Evolutionary conservation across 2,113 vertebrate species (phyloP).

Genomic region (Naja naja): DNA sequence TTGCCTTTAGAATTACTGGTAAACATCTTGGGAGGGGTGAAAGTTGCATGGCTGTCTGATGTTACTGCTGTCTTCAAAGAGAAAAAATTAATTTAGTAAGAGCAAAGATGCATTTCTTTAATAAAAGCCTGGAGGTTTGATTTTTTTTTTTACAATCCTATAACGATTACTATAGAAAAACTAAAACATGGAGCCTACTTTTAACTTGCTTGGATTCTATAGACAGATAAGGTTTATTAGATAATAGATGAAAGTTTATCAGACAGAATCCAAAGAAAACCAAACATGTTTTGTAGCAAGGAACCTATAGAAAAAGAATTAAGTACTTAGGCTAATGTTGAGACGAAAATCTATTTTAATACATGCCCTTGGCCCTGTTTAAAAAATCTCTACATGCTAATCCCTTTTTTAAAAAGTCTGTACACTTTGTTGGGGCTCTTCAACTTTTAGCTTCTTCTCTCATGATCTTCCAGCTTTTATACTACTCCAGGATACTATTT

Average conservation of each 20-base stretch:
- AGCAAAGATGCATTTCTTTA: conserved; percentile 6
- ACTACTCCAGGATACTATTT: not conserved
- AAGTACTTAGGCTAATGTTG: not conserved
- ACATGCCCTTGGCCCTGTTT: too few species aligned
- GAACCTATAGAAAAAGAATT: not conserved
- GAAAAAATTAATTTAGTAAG: conserved; percentile 4
- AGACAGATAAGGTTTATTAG: not conserved
- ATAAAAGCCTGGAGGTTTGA: not conserved
- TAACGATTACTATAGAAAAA: conserved; percentile 10
- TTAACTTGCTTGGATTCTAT: not conserved
- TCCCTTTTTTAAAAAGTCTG: not conserved
- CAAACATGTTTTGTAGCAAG: not conserved
- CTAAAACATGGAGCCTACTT: not conserved
- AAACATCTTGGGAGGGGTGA: conserved; percentile 25
- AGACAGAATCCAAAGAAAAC: conserved; percentile 4
- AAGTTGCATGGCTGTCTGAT: not conserved
- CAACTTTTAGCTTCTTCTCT: not conserved
- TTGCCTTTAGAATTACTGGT: conserved; percentile 15
- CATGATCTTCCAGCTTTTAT: not conserved
- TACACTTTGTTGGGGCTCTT: not conserved
- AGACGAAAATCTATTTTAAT: too few species aligned
- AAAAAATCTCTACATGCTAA: too few species aligned
- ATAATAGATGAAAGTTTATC: not conserved
- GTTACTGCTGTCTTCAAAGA: not conserved
- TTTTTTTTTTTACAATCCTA: conserved; percentile 30